A percentile compares a stretch with the other conserved stretches of the same genome.
phyloP scores from a whole-genome alignment of 2,113 vertebrate genomes.

The Choloepus hoffmanni region DNA sequence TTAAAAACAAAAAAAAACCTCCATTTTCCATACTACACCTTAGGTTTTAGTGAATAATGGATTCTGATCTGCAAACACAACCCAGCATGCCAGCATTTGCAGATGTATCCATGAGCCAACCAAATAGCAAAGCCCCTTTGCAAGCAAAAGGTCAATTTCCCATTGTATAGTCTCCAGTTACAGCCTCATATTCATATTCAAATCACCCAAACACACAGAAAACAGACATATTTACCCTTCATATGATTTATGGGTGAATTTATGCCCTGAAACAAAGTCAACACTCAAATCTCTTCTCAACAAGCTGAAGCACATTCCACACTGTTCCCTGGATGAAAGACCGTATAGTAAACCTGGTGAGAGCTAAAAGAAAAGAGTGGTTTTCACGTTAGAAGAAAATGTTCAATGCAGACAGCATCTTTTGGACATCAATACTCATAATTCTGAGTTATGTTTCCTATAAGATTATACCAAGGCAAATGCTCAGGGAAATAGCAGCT shows the following conservation, averaged over 20 bases:
- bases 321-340: constrained; percentile 42
- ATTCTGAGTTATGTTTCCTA: constrained; percentile 49
- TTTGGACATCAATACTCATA: constrained; percentile 41
- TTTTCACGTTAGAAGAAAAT: constrained; percentile 52
- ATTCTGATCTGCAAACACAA: constrained; percentile 78
- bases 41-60: constrained; percentile 64
- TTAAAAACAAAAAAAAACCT: constrained; percentile 17
- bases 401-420: background rate
- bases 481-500: constrained; percentile 63
- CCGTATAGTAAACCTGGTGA: constrained; percentile 26
- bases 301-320: constrained; percentile 61
- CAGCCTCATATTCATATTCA: constrained; percentile 64
- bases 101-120: constrained; percentile 68
- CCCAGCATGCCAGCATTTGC: constrained; percentile 69
- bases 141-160: constrained; percentile 80
- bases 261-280: constrained; percentile 63
- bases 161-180: constrained; percentile 71
- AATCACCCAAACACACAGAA: constrained; percentile 63
- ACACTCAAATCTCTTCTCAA: constrained; percentile 66
- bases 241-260: constrained; percentile 59
- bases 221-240: constrained; percentile 74
- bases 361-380: background rate
- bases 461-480: constrained; percentile 58
- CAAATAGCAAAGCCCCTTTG: constrained; percentile 74
- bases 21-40: constrained; percentile 53